Conservation (phyloP, 2,888 invertebrate genomes). For the Scaeva pyrastri region DNA sequence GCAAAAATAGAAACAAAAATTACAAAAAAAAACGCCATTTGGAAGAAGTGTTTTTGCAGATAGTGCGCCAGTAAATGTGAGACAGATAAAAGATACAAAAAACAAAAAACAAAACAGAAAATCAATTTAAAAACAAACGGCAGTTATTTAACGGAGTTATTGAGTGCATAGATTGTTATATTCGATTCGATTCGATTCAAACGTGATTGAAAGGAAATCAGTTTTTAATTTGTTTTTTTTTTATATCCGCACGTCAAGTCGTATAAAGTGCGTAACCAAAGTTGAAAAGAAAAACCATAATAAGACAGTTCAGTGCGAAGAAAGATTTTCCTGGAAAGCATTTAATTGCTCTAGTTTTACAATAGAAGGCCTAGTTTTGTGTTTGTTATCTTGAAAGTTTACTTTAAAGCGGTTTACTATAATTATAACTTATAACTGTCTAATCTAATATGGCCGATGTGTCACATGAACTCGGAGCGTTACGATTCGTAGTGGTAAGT, state of each 20-base stretch:
- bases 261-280: slow-evolving; percentile 33
- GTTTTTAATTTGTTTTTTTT: slow-evolving; percentile 1
- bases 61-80: slow-evolving; percentile 57
- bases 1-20: slow-evolving; percentile 20
- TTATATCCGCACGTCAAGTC: slow-evolving; percentile 10
- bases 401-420: not conserved
- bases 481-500: slow-evolving; percentile 84
- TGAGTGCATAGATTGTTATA: slow-evolving; percentile 37
- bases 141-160: slow-evolving; percentile 69
- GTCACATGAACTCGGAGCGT: slow-evolving; percentile 83
- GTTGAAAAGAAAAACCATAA: slow-evolving; percentile 5
- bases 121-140: slow-evolving; percentile 73
- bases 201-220: slow-evolving; percentile 53
- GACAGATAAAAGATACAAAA: slow-evolving; percentile 48
- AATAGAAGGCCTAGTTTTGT: slow-evolving; percentile 11
- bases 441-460: slow-evolving; percentile 82
- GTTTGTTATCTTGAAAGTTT: slow-evolving; percentile 6
- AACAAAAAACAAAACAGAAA: slow-evolving; percentile 38
- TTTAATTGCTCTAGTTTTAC: slow-evolving; percentile 26
- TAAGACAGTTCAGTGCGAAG: slow-evolving; percentile 24
- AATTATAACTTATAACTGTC: slow-evolving; percentile 64
- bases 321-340: slow-evolving; percentile 12
- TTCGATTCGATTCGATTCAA: slow-evolving; percentile 39
- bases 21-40: slow-evolving; percentile 30
- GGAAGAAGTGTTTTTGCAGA: slow-evolving; percentile 44